Evolutionary conservation across 2,888 invertebrate genomes (phyloP), one percentile per base, ranked within the genome.

Genomic region (Teleiodes luculella): DNA sequence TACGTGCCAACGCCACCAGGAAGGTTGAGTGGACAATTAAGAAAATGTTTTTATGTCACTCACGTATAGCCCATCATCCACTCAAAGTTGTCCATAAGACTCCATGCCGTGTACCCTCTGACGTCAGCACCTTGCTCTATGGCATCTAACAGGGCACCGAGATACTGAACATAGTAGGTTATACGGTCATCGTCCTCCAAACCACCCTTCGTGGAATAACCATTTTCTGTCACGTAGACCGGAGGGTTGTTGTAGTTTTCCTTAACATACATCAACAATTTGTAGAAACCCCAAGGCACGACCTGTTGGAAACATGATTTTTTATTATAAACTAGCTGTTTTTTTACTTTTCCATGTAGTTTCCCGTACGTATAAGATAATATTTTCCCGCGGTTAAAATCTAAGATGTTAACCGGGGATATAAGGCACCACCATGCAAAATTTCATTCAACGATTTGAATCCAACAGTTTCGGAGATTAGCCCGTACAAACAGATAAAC

Each of bases 21-120:
- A n/a, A n/a, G n/a, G n/a, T n/a, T n/a, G n/a, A n/a, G n/a, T n/a
- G n/a, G n/a, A n/a, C n/a, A n/a, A n/a, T n/a, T n/a, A n/a, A n/a
- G n/a, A n/a, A n/a, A n/a, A n/a, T n/a, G n/a, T n/a, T n/a, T n/a
- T 35, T 35, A n/a, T 35, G 4, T 2, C 14, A 8, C 86, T 85
- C 74, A 90, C 83, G 70, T 76, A 66, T 91, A 92, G 43, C 92
- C 92, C 33, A 63, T 53, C 16, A 72, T 63, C 92, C 92, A 93
- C 72, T 93, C 92, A 62, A 92, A 92, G 66, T 91, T 92, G 63
- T 93, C 93, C 77, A 92, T 80, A 0, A 93, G 73, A 52, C 91
- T 91, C 92, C 93, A 92, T 5, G 86, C 86, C 0, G 89, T 87
- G 70, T 92, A 93, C 0, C 85, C 91, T 52, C 62, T 67, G 2